These are phyloP conservation scores for Tympanoctomys barrerae DNA, from an alignment of 2,797 vertebrate genomes.

Conservation along the genomic window DNA sequence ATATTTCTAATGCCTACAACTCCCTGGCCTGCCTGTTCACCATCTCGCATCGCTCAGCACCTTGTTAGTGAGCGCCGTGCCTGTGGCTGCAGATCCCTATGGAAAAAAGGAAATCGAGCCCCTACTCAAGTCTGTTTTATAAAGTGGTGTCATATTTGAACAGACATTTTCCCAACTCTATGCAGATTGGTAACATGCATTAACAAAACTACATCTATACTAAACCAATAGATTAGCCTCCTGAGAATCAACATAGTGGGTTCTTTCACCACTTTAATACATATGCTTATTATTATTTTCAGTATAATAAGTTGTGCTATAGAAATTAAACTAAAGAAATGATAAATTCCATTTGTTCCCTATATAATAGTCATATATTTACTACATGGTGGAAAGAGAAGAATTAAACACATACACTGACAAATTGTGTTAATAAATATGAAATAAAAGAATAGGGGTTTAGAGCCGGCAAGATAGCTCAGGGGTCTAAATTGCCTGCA, in stretches of 20 bases:
- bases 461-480: no score
- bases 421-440: neutral
- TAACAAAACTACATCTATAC: neutral
- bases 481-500: no score
- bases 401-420: neutral
- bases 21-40: neutral
- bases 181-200: neutral
- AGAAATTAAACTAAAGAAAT: conserved; percentile 3
- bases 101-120: neutral
- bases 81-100: neutral
- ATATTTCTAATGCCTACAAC: neutral
- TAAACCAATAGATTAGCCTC: neutral
- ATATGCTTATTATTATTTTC: conserved; percentile 10
- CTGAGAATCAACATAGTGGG: neutral
- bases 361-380: neutral
- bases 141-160: neutral
- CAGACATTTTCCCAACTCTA: neutral
- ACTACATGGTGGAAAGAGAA: neutral
- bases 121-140: neutral
- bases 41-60: neutral
- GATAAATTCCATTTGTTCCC: neutral
- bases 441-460: neutral
- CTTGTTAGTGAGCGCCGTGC: neutral
- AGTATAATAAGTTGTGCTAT: neutral
- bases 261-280: neutral